A percentile compares a stretch with the other conserved stretches of the same genome.
phyloP scores from a whole-genome alignment of 2,888 invertebrate species.

The Chymomyza amoena region DNA sequence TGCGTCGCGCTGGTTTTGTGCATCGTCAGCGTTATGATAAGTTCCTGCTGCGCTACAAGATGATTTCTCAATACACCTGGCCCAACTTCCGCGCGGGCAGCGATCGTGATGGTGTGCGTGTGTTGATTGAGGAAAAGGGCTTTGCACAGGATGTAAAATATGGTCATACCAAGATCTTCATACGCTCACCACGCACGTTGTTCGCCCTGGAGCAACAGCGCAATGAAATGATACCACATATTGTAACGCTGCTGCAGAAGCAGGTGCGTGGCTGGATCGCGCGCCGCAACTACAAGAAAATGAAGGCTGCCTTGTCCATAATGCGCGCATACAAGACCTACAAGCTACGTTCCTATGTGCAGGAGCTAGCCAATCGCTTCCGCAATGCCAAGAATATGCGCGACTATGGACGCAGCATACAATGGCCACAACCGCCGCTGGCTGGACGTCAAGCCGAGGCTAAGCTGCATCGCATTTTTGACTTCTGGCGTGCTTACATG shows the following conservation, averaged over 20 bases:
- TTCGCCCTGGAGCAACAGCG: conserved; percentile 93
- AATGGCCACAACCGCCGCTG: conserved; percentile 90
- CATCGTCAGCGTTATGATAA: conserved; percentile 95
- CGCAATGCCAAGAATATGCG: conserved; percentile 82
- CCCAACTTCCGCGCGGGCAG: conserved; percentile 92
- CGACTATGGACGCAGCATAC: conserved; percentile 88
- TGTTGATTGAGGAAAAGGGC: conserved; percentile 89
- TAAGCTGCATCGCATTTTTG: conserved; percentile 82
- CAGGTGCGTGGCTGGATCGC: conserved; percentile 93
- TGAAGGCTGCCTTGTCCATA: conserved; percentile 91
- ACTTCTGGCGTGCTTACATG: conserved; percentile 94
- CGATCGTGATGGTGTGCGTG: conserved; percentile 90
- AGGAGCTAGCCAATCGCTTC: conserved; percentile 83
- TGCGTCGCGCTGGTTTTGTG: conserved; percentile 98
- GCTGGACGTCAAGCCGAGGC: conserved; percentile 83
- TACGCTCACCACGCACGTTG: conserved; percentile 93
- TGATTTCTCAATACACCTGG: conserved; percentile 97
- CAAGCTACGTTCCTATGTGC: conserved; percentile 87
- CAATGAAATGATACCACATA: conserved; percentile 92
- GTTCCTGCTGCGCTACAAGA: conserved; percentile 97
- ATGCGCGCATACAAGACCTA: conserved; percentile 87
- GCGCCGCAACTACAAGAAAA: conserved; percentile 88
- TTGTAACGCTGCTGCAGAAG: conserved; percentile 96
- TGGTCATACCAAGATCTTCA: conserved; percentile 97
- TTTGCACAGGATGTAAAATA: conserved; percentile 92